Evolutionary conservation across 2,888 invertebrate genomes (phyloP), one percentile per base, ranked within the genome.

Genomic region (Bellardia pandia): DNA sequence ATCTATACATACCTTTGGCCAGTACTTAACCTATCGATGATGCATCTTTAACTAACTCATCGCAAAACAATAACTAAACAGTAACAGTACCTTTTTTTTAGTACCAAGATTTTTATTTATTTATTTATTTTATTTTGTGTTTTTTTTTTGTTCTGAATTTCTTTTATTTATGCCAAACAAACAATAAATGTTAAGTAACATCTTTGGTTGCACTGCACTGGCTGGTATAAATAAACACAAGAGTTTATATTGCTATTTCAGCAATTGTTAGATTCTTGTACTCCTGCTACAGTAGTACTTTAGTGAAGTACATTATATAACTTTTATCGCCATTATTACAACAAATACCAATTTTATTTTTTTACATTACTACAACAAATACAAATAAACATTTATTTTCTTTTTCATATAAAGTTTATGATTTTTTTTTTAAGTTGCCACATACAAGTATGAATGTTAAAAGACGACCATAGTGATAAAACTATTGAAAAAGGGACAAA

Each of bases 1-100:
- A 62, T 37, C 37, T 0, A 37, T 6, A 37, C 37, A 85, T 80
- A 75, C 56, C 62, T 75, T 66, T 66, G 51, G 72, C 72, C 51
- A 78, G 51, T 56, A 85, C 74, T 85, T 84, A 74, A 62, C 51
- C 80, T 74, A 78, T 85, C 69, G 74, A 81, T 84, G 84, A 81
- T 81, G 64, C 81, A 87, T 75, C 87, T 69, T 64, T 68, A 69
- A 53, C 79, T 75, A 62, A 37, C 74, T 74, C 78, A 68, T 3
- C 33, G 33, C 42, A 79, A 85, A 79, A 69, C 79, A 74, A 85
- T 74, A 85, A 83, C 75, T 42, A 16, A 60, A 86, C 56, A 53
- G 62, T 71, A 79, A 66, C 75, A 83, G 71, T 53, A 79, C 16
- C 42, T 64, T 77, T 58, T 83, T 69, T 30, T 53, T 23, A 42